Conservation (phyloP, 2,888 invertebrate species). For the Harpagoxenus sublaevis region DNA sequence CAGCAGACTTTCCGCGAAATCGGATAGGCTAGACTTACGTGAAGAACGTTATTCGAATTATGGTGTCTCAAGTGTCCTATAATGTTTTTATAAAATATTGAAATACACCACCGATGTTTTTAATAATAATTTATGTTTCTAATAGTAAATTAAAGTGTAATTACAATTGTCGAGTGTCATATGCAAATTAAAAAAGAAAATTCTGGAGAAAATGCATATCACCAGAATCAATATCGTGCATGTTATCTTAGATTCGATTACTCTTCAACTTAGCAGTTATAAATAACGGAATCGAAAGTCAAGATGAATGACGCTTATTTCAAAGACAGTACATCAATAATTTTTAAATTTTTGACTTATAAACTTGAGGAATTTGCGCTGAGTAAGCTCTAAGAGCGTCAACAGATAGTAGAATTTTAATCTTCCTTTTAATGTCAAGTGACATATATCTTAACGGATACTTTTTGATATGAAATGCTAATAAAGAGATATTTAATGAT, state of each 20-base stretch:
- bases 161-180: background rate
- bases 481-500: background rate
- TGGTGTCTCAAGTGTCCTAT: conserved; percentile 23
- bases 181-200: background rate
- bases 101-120: background rate
- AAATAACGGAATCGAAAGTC: background rate
- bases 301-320: conserved; percentile 9
- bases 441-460: conserved; percentile 22
- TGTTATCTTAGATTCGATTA: background rate
- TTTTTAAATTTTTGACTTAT: conserved; percentile 6
- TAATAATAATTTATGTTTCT: background rate
- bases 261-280: background rate
- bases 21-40: conserved; percentile 45
- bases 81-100: conserved; percentile 1
- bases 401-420: conserved; percentile 2
- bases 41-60: conserved; percentile 34
- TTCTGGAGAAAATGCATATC: background rate
- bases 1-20: conserved; percentile 36
- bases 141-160: background rate
- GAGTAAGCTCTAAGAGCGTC: background rate
- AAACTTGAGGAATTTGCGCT: background rate
- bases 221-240: background rate
- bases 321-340: background rate
- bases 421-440: background rate
- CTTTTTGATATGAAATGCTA: background rate